A percentile compares a stretch with the other conserved stretches of the same genome.
phyloP scores from a whole-genome alignment of 2,888 invertebrate genomes.

The Stramonita haemastoma region DNA sequence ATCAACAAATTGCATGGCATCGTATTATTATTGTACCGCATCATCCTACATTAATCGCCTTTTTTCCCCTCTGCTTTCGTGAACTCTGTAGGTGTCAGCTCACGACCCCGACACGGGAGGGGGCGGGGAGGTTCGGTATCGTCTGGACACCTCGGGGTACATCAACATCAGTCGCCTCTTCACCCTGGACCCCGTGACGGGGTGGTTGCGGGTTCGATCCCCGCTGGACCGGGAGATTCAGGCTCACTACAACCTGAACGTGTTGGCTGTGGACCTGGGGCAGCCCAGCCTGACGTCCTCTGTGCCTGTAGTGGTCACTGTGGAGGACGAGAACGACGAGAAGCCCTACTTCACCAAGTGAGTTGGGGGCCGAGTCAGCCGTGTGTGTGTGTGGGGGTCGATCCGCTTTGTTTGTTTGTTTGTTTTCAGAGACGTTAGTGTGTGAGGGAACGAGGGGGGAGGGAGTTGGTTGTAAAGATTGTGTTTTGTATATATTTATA shows the following conservation, averaged over 20 bases:
- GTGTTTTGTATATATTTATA: neutral
- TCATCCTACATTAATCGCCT: too few relatives aligned
- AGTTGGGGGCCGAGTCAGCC: too few relatives aligned
- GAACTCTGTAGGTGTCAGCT: slow-evolving; percentile 80
- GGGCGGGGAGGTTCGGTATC: slow-evolving; percentile 79
- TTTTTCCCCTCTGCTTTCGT: neutral
- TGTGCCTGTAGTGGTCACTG: slow-evolving; percentile 85
- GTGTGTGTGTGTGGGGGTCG: too few relatives aligned
- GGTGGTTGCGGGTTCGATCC: slow-evolving; percentile 90
- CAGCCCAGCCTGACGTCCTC: slow-evolving; percentile 87
- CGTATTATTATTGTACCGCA: too few relatives aligned
- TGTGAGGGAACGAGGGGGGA: neutral
- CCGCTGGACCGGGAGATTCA: slow-evolving; percentile 90
- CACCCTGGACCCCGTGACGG: slow-evolving; percentile 89
- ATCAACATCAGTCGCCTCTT: slow-evolving; percentile 87
- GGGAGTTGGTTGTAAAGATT: neutral
- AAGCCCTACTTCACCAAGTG: slow-evolving; percentile 85
- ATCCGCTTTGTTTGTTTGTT: too few relatives aligned
- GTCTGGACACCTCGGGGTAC: slow-evolving; percentile 51
- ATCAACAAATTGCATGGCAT: too few relatives aligned
- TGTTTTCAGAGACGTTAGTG: neutral
- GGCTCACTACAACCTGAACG: slow-evolving; percentile 88
- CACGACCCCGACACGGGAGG: slow-evolving; percentile 81
- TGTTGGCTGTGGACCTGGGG: slow-evolving; percentile 87
- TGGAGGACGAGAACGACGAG: slow-evolving; percentile 96